Percentiles rank a stretch among this genome's conserved stretches.
Evolutionary conservation across 2,888 invertebrate species (phyloP).

Genomic region (Cephus rjabovi): DNA sequence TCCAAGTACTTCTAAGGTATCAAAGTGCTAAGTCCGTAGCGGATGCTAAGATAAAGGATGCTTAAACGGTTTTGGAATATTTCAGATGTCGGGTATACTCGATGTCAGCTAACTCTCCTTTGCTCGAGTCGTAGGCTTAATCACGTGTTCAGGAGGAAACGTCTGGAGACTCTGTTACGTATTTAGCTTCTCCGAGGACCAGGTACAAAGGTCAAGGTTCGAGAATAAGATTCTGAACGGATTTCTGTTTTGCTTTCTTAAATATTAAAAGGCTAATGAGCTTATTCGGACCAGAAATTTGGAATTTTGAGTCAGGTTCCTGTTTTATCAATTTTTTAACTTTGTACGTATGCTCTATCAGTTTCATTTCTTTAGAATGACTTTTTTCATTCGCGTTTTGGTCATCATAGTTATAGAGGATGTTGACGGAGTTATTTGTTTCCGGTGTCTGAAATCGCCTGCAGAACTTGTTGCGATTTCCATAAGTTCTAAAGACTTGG

Average conservation of each 20-base stretch:
- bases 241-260: no score
- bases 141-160: no score
- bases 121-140: no score
- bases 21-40: not conserved
- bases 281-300: not conserved
- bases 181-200: no score
- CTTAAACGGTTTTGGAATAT: not conserved
- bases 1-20: not conserved
- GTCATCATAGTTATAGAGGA: not conserved
- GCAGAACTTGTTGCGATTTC: not conserved
- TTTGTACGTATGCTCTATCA: not conserved
- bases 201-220: no score
- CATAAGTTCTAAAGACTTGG: not conserved
- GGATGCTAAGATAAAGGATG: not conserved
- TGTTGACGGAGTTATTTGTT: not conserved
- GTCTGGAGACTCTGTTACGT: no score
- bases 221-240: no score
- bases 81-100: not conserved
- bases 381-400: not conserved
- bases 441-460: not conserved
- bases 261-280: not conserved
- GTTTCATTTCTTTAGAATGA: not conserved
- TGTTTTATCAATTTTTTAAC: not conserved
- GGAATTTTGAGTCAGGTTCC: not conserved
- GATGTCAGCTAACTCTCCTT: not conserved